Base-by-base conservation (phyloP, 2,888 invertebrate genomes). In the Tachina grossa region DNA sequence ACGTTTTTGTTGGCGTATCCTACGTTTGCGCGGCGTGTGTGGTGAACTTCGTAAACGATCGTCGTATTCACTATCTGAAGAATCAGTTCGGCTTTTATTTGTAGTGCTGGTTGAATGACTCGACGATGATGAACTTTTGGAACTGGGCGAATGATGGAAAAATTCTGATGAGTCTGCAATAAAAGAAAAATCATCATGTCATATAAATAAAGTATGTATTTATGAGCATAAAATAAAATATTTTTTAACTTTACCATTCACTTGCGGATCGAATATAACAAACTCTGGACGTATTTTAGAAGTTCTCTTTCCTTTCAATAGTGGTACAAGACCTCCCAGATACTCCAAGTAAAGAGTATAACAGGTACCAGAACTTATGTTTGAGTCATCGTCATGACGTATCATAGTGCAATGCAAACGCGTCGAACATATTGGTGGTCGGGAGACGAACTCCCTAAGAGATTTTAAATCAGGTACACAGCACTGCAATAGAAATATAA, bases 261-360 rank as follows among this genome's bases (percentile, higher is more conserved):
- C 95, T 93, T 98, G 97, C 2, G 98, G 98, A 93, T 98, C 98
- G 91, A 97, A 98, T 90, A 99, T 99, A 80, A 99, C 98, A 93
- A 99, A 99, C 93, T 99, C 99, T 0, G 99, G 99, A 77, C 98
- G 94, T 87, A 99, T 97, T 93, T 99, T 99, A 92, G 98, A 98
- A 84, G 98, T 98, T 85, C 99, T 94, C 89, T 98, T 97, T 31
- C 99, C 99, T 92, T 99, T 98, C 14, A 99, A 94, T 76, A 99
- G 94, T 0, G 99, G 99, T 87, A 99, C 98, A 66, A 99, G 94
- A 1, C 99, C 99, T 4, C 99, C 99, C 49, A 99, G 94, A 93
- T 98, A 98, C 92, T 99, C 99, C 88, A 99, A 94, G 92, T 99
- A 99, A 14, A 97, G 93, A 0, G 97, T 97, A 91, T 97, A 97